A percentile compares a stretch with the other conserved stretches of the same genome.
These are phyloP conservation scores for Pardosa pseudoannulata DNA, from an alignment of 2,888 invertebrate genomes.

Conservation along the genomic window DNA sequence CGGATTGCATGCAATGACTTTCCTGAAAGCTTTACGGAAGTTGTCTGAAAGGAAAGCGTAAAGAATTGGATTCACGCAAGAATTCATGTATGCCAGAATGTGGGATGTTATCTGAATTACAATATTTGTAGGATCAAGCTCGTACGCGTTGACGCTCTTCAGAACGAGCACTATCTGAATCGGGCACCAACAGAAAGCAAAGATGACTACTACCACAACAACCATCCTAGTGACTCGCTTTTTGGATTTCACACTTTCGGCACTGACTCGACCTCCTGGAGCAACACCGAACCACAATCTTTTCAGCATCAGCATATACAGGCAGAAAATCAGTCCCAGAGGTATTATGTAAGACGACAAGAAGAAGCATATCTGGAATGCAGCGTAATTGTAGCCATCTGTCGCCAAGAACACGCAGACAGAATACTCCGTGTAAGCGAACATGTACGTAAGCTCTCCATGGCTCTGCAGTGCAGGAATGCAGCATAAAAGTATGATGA, in stretches of 20 bases:
- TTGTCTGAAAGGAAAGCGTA: conserved; percentile 96
- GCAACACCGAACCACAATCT: conserved; percentile 88
- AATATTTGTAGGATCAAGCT: conserved; percentile 79
- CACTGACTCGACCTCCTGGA: conserved; percentile 87
- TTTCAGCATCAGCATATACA: conserved; percentile 93
- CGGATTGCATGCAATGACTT: conserved; percentile 75
- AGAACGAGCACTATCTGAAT: conserved; percentile 90
- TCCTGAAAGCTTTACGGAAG: conserved; percentile 91
- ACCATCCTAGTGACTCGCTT: conserved; percentile 94
- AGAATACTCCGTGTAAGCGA: conserved; percentile 81
- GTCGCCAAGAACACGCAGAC: conserved; percentile 84
- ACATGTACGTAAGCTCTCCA: conserved; percentile 84
- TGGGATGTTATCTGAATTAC: conserved; percentile 77
- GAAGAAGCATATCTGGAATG: conserved; percentile 89
- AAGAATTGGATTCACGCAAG: conserved; percentile 94
- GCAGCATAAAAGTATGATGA: conserved; percentile 86
- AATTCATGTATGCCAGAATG: conserved; percentile 89
- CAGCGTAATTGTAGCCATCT: conserved; percentile 77
- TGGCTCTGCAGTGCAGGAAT: conserved; percentile 87
- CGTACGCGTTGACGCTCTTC: conserved; percentile 86
- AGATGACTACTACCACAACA: conserved; percentile 91
- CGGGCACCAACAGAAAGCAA: conserved; percentile 95
- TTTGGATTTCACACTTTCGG: conserved; percentile 89
- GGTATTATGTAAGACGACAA: conserved; percentile 92
- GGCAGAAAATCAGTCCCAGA: conserved; percentile 87